Base-by-base conservation (phyloP, 2,888 invertebrate species). In the Apamea anceps region DNA sequence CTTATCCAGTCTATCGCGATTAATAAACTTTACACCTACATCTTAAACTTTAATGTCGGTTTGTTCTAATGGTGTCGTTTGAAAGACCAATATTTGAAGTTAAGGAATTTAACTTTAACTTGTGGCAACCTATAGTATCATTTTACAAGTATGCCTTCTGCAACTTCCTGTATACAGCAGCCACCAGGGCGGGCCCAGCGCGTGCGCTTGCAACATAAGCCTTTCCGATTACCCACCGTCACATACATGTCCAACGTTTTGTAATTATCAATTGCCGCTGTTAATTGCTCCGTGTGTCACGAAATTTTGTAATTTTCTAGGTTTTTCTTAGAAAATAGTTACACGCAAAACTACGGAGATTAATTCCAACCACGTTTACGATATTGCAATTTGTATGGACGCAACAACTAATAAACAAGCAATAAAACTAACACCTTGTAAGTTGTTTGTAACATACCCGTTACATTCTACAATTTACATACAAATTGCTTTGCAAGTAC, bases 361-460 rank as follows among this genome's bases (percentile, higher is more conserved):
- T 75, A 66, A 42, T 72, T 37, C 25, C 51, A 63, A 63, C 18
- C 32, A 80, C 62, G 25, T 74, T 84, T 63, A 63, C 18, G 32
- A 15, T 57, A 37, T 66, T 25, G 84, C 75, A 80, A 80, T 70
- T 8, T 28, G 0, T 63, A 65, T 66, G 28, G n/a, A 66, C 84
- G 80, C 74, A 85, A 86, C 51, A 62, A 73, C 32, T 76, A 79
- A 75, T 79, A 73, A 86, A 85, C 25, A 66, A 75, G 71, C 48
- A 75, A 87, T 87, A 87, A 87, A 80, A 87, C 21, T 37, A 87
- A 81, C 81, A 80, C 85, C 72, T 84, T 77, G 72, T 77, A 62
- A 67, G 51, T 77, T 75, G 77, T 72, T 51, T 71, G 85, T 72
- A 77, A 80, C 54, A 62, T 68, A 51, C 15, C 60, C 51, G n/a